phyloP scores from a whole-genome alignment of 2,888 invertebrate species.

The Drosophila borealis region DNA sequence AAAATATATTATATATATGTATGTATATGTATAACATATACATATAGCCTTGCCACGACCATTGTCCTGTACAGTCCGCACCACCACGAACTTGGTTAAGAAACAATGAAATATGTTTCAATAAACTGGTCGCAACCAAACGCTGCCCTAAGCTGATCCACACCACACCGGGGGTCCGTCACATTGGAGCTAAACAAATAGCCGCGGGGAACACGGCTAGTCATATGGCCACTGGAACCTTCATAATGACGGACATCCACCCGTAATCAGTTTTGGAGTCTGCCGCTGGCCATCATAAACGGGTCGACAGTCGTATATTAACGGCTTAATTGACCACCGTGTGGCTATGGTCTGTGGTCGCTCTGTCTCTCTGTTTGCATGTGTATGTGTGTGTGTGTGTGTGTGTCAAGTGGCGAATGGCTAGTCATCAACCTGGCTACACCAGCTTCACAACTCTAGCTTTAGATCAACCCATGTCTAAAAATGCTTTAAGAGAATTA shows the following conservation, averaged over 20 bases:
- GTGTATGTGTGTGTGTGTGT: too few species aligned
- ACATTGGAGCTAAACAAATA: constrained; percentile 53
- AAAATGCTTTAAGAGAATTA: neutral
- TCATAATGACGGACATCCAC: constrained; percentile 19
- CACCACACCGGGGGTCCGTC: constrained; percentile 46
- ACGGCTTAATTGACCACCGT: constrained; percentile 72
- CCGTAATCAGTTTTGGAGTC: constrained; percentile 8
- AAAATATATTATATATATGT: neutral
- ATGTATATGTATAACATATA: constrained; percentile 1
- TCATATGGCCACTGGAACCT: constrained; percentile 2
- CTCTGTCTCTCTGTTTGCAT: neutral
- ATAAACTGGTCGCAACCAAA: constrained; percentile 56
- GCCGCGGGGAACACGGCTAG: constrained; percentile 13
- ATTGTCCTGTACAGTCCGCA: constrained; percentile 58
- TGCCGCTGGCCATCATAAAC: constrained; percentile 24
- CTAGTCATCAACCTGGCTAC: constrained; percentile 28
- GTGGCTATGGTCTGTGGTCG: constrained; percentile 51
- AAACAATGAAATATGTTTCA: constrained; percentile 76
- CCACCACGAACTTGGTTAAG: constrained; percentile 56
- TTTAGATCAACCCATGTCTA: constrained; percentile 28
- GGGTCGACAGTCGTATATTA: constrained; percentile 60
- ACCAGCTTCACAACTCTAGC: constrained; percentile 7
- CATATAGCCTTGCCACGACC: constrained; percentile 11
- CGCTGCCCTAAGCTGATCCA: constrained; percentile 38
- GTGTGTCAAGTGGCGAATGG: constrained; percentile 8